A percentile compares a stretch with the other conserved stretches of the same genome.
Conservation (phyloP, 2,888 invertebrate species). For the Chloromyia formosa region DNA sequence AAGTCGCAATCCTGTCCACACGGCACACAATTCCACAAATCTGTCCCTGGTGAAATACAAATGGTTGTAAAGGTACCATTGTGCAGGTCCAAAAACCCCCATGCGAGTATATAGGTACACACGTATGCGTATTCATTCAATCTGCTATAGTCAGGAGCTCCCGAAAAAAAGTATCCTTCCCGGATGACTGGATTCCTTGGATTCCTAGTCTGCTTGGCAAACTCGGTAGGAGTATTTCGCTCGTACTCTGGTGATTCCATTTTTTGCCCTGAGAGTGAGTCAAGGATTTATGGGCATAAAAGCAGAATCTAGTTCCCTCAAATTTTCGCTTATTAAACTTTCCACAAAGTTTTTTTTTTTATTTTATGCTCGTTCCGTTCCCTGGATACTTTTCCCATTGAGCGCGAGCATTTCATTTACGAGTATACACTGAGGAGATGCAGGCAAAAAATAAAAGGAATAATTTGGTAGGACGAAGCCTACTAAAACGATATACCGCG, state of each 20-base stretch:
- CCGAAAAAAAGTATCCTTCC: neutral
- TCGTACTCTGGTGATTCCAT: neutral
- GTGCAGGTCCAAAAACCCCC: neutral
- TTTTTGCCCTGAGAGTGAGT: conserved; percentile 8
- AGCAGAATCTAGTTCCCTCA: conserved; percentile 45
- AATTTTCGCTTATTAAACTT: conserved; percentile 46
- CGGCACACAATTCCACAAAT: neutral
- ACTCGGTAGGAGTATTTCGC: neutral
- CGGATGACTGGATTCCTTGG: neutral
- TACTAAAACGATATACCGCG: conserved; percentile 21
- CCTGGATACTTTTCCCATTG: neutral
- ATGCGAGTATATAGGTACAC: neutral
- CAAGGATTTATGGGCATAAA: conserved; percentile 47
- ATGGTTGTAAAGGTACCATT: too few relatives aligned
- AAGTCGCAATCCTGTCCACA: neutral
- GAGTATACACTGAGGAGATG: conserved; percentile 8
- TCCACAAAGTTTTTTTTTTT: conserved; percentile 43
- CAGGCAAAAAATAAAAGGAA: conserved; percentile 27
- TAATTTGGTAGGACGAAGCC: conserved; percentile 33
- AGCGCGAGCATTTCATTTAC: neutral
- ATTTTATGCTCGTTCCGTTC: neutral
- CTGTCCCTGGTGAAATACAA: neutral
- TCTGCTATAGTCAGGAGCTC: conserved; percentile 1
- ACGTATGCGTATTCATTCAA: conserved; percentile 11
- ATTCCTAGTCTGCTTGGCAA: neutral